These are phyloP conservation scores for Aphidius gifuensis DNA, from an alignment of 1,140 invertebrate genomes.

Conservation along the genomic window DNA sequence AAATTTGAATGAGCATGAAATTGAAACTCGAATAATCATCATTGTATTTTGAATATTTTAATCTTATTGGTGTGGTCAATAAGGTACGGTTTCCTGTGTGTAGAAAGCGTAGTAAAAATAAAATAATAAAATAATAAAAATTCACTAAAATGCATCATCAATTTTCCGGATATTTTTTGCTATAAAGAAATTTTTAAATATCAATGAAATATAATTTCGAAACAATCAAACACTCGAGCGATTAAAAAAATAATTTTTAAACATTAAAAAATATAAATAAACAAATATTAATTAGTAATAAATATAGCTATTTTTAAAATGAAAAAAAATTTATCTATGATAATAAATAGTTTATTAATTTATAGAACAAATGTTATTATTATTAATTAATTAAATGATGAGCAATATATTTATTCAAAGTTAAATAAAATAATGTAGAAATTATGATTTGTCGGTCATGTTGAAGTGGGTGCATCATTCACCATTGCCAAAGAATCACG, in stretches of 20 bases:
- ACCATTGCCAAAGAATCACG: slow-evolving; percentile 40
- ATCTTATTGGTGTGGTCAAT: slow-evolving; percentile 17
- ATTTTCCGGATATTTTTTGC: no score
- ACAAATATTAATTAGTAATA: no score
- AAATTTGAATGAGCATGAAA: slow-evolving; percentile 14
- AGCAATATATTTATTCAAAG: no score
- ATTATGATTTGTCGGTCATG: slow-evolving; percentile 35
- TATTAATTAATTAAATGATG: no score
- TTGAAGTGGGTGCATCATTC: slow-evolving; percentile 54
- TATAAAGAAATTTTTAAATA: no score
- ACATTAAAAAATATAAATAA: no score
- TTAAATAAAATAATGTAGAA: slow-evolving; percentile 29
- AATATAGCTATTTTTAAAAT: no score
- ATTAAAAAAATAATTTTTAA: neutral
- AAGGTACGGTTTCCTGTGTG: slow-evolving; percentile 27
- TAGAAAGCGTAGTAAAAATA: slow-evolving; percentile 27
- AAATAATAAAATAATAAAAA: neutral
- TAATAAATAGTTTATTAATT: no score
- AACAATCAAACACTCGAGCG: no score
- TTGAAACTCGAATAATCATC: slow-evolving; percentile 14
- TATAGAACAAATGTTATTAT: no score
- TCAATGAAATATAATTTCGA: no score
- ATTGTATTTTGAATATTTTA: slow-evolving; percentile 4
- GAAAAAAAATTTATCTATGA: no score
- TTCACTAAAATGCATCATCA: slow-evolving; percentile 24